Percentiles rank a stretch among this genome's conserved stretches.
Conservation (phyloP, 2,888 invertebrate species). For the Deilephila porcellus region DNA sequence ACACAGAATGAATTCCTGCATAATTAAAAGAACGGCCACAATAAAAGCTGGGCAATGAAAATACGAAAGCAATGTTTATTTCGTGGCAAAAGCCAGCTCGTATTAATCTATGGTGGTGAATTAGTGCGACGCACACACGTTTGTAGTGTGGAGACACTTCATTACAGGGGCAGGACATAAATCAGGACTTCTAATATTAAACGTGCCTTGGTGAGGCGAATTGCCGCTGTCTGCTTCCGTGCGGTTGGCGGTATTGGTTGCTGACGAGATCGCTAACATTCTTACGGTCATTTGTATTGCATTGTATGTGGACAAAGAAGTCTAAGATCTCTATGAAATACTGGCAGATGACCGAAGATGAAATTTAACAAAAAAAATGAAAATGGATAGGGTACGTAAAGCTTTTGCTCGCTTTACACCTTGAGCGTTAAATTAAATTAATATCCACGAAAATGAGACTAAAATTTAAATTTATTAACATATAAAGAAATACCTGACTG, state of each 20-base stretch:
- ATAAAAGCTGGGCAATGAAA: conserved; percentile 27
- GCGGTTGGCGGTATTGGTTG: conserved; percentile 27
- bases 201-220: conserved; percentile 83
- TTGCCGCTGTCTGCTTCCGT: conserved; percentile 55
- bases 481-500: too few species aligned
- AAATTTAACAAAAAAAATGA: neutral
- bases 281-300: neutral
- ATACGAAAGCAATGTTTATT: conserved; percentile 27
- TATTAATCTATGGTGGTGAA: conserved; percentile 79
- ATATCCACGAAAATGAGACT: too few species aligned
- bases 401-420: too few species aligned
- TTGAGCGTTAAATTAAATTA: too few species aligned
- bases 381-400: too few species aligned
- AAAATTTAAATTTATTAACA: too few species aligned
- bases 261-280: conserved; percentile 21
- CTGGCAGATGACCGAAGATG: neutral
- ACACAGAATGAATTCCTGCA: neutral
- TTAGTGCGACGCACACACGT: conserved; percentile 80
- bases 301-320: neutral
- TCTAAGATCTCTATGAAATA: too few species aligned
- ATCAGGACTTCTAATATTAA: conserved; percentile 86
- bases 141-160: conserved; percentile 82
- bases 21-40: conserved; percentile 24
- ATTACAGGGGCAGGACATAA: conserved; percentile 82
- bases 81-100: conserved; percentile 38